A percentile compares a stretch with the other conserved stretches of the same genome.
Evolutionary conservation across 2,113 vertebrate species (phyloP).

Genomic region (Aviceda subcristata): DNA sequence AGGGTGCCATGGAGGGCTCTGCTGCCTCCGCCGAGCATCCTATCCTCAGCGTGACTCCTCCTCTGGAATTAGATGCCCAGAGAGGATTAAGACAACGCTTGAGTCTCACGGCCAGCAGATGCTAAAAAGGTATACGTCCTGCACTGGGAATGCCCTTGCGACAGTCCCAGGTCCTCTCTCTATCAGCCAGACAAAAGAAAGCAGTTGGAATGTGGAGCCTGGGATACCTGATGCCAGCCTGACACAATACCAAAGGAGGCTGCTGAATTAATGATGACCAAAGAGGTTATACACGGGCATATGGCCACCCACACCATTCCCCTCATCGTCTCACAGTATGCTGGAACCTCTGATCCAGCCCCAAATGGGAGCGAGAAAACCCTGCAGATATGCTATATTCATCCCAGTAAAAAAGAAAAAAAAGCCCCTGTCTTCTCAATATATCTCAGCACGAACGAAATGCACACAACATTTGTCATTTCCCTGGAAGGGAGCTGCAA

Average conservation of each 20-base stretch:
- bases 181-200: background rate
- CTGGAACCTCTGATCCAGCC: background rate
- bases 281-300: background rate
- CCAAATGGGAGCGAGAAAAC: background rate
- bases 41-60: background rate
- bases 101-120: background rate
- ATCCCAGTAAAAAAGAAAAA: background rate
- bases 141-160: background rate
- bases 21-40: background rate
- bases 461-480: background rate
- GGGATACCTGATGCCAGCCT: background rate
- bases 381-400: background rate
- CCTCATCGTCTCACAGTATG: background rate
- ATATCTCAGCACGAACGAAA: background rate
- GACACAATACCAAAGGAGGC: background rate
- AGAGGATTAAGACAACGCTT: background rate
- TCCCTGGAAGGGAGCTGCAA: background rate
- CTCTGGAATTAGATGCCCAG: background rate
- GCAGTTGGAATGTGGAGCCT: background rate
- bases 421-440: background rate
- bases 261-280: slow-evolving; percentile 42
- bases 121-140: background rate
- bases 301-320: background rate
- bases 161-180: background rate
- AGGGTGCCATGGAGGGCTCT: background rate